phyloP scores from a whole-genome alignment of 1,140 invertebrate species.

The Trichomalopsis sarcophagae region DNA sequence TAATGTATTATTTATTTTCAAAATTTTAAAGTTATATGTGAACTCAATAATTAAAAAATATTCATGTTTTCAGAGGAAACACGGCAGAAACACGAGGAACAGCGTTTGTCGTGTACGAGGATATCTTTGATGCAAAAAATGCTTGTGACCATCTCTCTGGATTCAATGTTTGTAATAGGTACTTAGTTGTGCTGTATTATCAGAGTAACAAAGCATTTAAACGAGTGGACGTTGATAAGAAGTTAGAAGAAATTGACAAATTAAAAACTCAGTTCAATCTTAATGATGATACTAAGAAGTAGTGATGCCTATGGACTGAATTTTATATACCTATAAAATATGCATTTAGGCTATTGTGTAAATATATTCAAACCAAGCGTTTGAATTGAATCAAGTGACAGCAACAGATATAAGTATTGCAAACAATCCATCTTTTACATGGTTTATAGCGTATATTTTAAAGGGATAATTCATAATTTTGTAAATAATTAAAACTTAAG shows the following conservation, averaged over 20 bases:
- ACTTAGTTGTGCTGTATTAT: constrained; percentile 98
- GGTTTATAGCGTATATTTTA: no score
- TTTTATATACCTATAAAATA: neutral
- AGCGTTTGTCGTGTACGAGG: constrained; percentile 99
- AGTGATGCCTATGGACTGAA: constrained; percentile 4
- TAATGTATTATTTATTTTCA: constrained; percentile 15
- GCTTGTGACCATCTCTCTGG: constrained; percentile 99
- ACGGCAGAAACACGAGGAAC: constrained; percentile 98
- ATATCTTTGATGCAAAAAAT: constrained; percentile 99
- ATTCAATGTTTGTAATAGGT: constrained; percentile 99
- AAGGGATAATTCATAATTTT: neutral
- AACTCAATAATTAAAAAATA: constrained; percentile 32
- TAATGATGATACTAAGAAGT: constrained; percentile 74
- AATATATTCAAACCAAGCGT: neutral
- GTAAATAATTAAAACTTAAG: neutral
- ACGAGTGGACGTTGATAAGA: constrained; percentile 96
- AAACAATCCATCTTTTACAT: neutral
- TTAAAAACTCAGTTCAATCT: constrained; percentile 96
- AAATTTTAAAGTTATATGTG: neutral
- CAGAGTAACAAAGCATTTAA: constrained; percentile 96
- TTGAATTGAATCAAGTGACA: neutral
- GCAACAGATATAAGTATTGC: neutral
- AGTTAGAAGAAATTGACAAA: constrained; percentile 97
- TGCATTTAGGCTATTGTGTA: neutral
- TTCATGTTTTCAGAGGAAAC: constrained; percentile 86